Evolutionary conservation across 2,797 vertebrate genomes (phyloP).

Genomic region (Sciurus vulgaris): DNA sequence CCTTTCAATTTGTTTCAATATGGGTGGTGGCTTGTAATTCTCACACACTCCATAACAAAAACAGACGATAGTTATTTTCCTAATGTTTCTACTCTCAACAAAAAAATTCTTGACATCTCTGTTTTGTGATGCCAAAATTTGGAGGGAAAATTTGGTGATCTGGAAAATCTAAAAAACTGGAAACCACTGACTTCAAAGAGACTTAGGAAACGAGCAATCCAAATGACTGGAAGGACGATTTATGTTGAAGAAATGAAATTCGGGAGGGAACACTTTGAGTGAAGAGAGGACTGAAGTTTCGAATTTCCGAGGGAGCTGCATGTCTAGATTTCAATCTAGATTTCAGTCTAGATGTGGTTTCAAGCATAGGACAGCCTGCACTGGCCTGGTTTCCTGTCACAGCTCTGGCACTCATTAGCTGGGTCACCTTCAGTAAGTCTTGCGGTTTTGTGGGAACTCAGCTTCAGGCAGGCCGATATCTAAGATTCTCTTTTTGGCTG

Average conservation of each 20-base stretch:
- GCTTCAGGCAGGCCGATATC: neutral
- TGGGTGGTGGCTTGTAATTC: too few relatives aligned
- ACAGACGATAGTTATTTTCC: neutral
- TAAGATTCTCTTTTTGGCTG: neutral
- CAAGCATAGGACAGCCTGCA: neutral
- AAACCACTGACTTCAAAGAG: neutral
- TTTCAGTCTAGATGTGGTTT: neutral
- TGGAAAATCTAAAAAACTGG: neutral
- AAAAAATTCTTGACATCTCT: neutral
- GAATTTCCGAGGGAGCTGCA: neutral
- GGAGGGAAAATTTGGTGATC: neutral
- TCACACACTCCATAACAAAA: too few relatives aligned
- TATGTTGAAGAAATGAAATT: neutral
- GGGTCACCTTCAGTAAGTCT: neutral
- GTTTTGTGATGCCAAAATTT: neutral
- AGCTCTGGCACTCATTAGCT: neutral
- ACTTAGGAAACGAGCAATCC: neutral
- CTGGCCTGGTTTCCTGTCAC: neutral
- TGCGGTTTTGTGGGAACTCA: neutral
- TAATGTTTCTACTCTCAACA: neutral
- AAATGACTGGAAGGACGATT: neutral
- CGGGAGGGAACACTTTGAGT: accelerated
- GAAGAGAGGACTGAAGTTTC: neutral
- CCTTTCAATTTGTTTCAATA: too few relatives aligned
- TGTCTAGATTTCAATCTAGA: neutral